Evolutionary conservation across 2,888 invertebrate species (phyloP).

Genomic region (Chirona hameri): DNA sequence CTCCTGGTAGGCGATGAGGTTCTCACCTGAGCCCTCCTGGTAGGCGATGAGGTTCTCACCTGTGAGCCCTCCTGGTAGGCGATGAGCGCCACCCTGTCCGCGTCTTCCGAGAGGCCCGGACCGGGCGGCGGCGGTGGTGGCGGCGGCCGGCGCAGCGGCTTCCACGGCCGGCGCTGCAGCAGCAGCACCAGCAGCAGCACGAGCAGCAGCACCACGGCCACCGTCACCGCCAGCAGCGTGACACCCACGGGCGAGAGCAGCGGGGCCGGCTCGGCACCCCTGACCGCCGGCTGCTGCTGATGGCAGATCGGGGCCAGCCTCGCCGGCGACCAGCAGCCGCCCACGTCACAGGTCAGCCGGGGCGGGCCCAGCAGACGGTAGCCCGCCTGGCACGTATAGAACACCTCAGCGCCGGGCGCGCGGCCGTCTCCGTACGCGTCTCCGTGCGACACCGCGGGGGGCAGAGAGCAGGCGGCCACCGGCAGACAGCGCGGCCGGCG

Average conservation of each 20-base stretch:
- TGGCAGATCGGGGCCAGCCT: conserved; percentile 40
- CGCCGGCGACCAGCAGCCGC: conserved; percentile 48
- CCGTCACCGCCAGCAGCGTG: neutral
- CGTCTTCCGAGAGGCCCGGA: conserved; percentile 28
- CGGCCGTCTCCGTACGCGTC: conserved; percentile 7
- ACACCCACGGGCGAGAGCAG: neutral
- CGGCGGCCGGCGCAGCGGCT: conserved; percentile 26
- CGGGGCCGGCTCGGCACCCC: neutral
- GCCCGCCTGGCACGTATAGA: conserved; percentile 49
- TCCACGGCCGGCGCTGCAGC: conserved; percentile 26
- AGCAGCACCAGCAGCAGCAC: conserved; percentile 7
- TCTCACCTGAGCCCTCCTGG: no score
- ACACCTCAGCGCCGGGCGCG: conserved; percentile 41
- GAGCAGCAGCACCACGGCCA: neutral
- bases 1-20: no score
- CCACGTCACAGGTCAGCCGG: conserved; percentile 46
- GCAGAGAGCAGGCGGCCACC: neutral
- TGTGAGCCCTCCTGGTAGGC: conserved; percentile 37
- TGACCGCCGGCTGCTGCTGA: conserved; percentile 23
- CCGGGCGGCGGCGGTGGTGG: neutral
- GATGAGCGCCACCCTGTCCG: conserved; percentile 40
- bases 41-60: no score
- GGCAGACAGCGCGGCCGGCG: conserved; percentile 33
- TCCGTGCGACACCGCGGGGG: neutral
- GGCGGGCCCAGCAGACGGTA: conserved; percentile 47